phyloP scores from a whole-genome alignment of 2,797 vertebrate genomes.

The Smutsia gigantea region DNA sequence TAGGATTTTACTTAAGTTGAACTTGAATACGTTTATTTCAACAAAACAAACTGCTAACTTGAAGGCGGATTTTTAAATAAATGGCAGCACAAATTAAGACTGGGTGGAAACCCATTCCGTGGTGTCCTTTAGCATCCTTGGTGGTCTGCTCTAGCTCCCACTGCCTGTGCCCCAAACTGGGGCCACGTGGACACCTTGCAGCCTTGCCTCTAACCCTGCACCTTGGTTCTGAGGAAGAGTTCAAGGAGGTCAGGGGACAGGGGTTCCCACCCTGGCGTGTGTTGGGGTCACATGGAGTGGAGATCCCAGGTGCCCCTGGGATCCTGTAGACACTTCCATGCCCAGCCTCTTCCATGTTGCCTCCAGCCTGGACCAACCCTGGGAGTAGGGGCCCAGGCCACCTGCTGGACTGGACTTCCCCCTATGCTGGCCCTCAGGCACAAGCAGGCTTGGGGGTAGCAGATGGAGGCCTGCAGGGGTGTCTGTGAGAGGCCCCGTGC shows the following conservation, averaged over 20 bases:
- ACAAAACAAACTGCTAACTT: background rate
- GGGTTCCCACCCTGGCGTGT: background rate
- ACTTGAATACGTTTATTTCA: background rate
- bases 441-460: background rate
- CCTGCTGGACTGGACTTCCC: background rate
- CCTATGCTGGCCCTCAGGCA: background rate
- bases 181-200: background rate
- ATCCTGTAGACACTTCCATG: background rate
- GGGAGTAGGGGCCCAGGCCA: fast-evolving
- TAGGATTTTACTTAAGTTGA: background rate
- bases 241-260: background rate
- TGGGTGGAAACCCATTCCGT: background rate
- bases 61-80: background rate
- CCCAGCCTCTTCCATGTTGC: background rate
- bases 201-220: background rate
- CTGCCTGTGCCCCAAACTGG: background rate
- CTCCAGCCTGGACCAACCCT: background rate
- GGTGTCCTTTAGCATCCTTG: no score
- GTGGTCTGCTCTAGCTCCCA: background rate
- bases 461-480: background rate
- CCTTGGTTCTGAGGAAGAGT: background rate
- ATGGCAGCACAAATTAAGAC: background rate
- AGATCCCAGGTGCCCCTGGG: background rate
- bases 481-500: background rate
- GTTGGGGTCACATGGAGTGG: background rate